Base-by-base conservation (phyloP, 2,888 invertebrate species). In the Eilema griseolum region DNA sequence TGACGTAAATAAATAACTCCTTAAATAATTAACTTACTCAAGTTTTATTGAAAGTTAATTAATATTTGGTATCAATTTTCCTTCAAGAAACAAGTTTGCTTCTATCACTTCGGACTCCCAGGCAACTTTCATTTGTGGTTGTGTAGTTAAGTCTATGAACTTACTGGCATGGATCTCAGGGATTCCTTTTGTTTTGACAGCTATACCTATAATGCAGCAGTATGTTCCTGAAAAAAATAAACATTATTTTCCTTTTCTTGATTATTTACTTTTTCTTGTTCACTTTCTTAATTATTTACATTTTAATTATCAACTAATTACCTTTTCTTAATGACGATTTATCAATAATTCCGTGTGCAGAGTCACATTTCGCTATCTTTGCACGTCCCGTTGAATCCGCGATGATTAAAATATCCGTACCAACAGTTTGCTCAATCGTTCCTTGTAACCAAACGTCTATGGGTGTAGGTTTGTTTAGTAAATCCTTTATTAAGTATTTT, bases 401-500 rank as follows among this genome's bases (percentile, higher is more conserved):
- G 70, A 95, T 88, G n/a, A 95, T 95, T 69, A 95, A 83, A 78
- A 94, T 93, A 80, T 94, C 91, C 11, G 87, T 89, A 71, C 92
- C 93, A 7, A 94, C 93, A 14, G 90, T 91, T 86, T 95, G 94
- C 78, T 94, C 94, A 61, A 95, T 92, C 2, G 92, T 94, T n/a
- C 95, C 95, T 84, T 95, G 94, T 70, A 95, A 80, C 95, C 95
- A 95, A 61, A 95, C 95, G 31, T 92, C 92, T 46, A 91, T 59
- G 3, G 94, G 94, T 4, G 90, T 76, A 5, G 86, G 70, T 83
- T 91, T 89, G 56, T 92, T 88, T 1, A 91, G 61, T 26, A 95
- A 78, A 76, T 93, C 90, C 79, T 88, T 91, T 23, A 92, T 87
- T 62, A 94, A 85, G 86, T 89, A 92, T 76, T 95, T 95, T 70